Conservation (phyloP, 2,888 invertebrate genomes). For the Machimus atricapillus region DNA sequence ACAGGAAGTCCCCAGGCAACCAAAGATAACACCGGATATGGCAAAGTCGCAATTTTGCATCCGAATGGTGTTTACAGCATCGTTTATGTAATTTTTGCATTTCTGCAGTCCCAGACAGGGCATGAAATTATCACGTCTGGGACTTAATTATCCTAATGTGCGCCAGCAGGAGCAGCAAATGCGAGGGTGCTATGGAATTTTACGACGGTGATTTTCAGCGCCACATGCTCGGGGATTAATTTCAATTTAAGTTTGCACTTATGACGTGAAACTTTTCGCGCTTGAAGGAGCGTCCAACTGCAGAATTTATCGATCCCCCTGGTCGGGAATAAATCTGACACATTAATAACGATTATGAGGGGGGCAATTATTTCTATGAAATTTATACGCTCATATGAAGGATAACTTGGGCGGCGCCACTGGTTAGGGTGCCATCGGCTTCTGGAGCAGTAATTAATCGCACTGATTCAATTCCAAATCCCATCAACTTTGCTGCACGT, state of each 20-base stretch:
- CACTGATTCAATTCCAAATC: conserved; percentile 41
- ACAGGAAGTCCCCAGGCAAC: neutral
- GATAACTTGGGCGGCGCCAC: neutral
- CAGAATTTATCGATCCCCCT: neutral
- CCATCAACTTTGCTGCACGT: conserved; percentile 25
- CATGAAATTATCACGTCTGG: neutral
- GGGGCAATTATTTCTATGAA: conserved; percentile 6
- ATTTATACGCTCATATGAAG: neutral
- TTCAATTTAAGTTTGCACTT: neutral
- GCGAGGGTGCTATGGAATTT: neutral
- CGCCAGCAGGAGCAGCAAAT: neutral
- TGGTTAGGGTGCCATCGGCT: neutral
- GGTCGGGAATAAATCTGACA: neutral
- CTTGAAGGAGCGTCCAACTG: neutral
- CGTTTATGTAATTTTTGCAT: neutral
- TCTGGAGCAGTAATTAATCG: conserved; percentile 36
- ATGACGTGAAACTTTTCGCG: neutral
- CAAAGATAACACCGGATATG: conserved; percentile 1
- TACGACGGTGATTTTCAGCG: neutral
- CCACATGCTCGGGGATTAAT: neutral
- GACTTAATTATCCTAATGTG: conserved; percentile 27
- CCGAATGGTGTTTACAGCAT: conserved; percentile 6
- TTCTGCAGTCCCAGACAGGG: neutral
- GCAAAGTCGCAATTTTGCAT: neutral
- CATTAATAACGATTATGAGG: neutral